phyloP scores from a whole-genome alignment of 2,888 invertebrate genomes.

The Dastarcus helophoroides region DNA sequence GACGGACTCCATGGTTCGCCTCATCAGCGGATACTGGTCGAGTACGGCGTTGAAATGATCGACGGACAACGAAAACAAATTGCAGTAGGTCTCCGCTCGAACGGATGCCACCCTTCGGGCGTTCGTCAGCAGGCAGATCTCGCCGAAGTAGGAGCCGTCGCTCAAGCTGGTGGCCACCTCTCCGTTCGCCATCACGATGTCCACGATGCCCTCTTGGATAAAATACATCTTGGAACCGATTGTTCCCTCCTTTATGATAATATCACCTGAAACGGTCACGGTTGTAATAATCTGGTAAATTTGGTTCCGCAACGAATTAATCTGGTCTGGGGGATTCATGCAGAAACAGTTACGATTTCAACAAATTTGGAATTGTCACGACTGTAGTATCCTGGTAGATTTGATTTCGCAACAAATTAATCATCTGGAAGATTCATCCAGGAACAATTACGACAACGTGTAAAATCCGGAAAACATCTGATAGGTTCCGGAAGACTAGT shows the following conservation, averaged over 20 bases:
- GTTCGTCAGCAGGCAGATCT: slow-evolving; percentile 95
- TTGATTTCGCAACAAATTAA: no score
- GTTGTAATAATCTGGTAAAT: no score
- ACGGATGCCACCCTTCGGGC: slow-evolving; percentile 94
- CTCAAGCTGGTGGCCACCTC: slow-evolving; percentile 94
- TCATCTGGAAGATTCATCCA: no score
- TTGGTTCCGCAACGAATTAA: no score
- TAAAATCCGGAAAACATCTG: no score
- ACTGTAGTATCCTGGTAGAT: no score
- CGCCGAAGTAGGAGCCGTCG: slow-evolving; percentile 97
- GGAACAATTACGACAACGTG: no score
- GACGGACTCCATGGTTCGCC: slow-evolving; percentile 97
- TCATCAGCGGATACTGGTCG: slow-evolving; percentile 97
- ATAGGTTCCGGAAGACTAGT: no score
- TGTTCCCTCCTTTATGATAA: slow-evolving; percentile 96
- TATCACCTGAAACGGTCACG: slow-evolving; percentile 78
- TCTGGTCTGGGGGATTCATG: no score
- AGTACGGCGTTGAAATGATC: slow-evolving; percentile 97
- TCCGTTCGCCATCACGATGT: slow-evolving; percentile 93
- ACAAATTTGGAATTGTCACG: no score
- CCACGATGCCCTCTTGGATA: slow-evolving; percentile 97
- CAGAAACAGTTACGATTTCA: no score
- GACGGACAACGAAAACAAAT: slow-evolving; percentile 93
- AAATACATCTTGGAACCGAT: slow-evolving; percentile 99
- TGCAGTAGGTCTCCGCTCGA: slow-evolving; percentile 96